Conservation (phyloP, 2,113 vertebrate genomes). For the Megaceryle maxima region DNA sequence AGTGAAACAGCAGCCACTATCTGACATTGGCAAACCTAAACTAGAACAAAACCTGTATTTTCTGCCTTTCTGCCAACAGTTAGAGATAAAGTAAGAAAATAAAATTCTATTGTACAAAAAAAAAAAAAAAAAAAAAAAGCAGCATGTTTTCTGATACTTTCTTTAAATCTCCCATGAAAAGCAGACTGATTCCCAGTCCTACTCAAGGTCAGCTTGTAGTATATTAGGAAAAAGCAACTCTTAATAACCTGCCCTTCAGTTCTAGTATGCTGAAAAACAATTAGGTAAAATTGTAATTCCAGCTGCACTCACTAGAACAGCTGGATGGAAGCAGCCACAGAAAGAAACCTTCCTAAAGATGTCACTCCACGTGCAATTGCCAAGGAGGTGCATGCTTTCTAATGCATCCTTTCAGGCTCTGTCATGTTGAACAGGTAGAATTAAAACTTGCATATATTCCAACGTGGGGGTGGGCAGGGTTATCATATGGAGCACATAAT, state of each 20-base stretch:
- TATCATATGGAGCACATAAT: neutral
- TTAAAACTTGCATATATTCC: neutral
- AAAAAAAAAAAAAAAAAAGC: neutral
- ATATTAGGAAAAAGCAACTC: neutral
- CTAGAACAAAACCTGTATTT: neutral
- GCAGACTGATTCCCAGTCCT: neutral
- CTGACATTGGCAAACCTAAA: neutral
- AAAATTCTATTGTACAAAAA: neutral
- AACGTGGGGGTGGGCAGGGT: neutral
- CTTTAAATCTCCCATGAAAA: neutral
- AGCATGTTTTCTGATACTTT: neutral
- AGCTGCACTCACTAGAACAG: neutral
- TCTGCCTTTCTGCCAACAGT: constrained; percentile 31
- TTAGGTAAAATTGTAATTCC: neutral
- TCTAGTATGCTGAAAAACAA: neutral
- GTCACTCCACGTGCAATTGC: neutral
- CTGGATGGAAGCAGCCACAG: neutral
- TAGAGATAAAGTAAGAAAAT: constrained; percentile 23
- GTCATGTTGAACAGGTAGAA: neutral
- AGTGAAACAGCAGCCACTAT: neutral
- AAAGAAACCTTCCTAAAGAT: neutral
- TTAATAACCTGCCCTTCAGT: neutral
- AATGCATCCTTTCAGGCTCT: neutral
- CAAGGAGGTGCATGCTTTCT: neutral
- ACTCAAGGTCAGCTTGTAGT: neutral